These are phyloP conservation scores for Bryconaethiops microstoma DNA, from an alignment of 2,797 vertebrate species.

Conservation along the genomic window DNA sequence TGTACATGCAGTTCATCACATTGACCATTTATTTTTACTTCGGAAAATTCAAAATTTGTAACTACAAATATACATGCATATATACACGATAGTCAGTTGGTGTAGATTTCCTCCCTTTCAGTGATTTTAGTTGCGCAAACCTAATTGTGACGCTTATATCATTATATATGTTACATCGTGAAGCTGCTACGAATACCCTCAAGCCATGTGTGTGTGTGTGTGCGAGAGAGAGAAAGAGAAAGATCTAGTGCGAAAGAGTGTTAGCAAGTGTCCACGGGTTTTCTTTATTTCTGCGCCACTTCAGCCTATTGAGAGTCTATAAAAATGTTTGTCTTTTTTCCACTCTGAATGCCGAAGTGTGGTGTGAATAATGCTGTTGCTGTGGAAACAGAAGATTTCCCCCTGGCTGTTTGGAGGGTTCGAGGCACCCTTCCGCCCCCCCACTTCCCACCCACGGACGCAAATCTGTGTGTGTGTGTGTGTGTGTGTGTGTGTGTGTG, in stretches of 20 bases:
- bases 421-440: constrained; percentile 54
- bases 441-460: constrained; percentile 57
- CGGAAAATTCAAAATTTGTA: no score
- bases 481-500: constrained; percentile 42
- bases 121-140: no score
- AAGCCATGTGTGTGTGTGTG: neutral
- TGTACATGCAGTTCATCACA: no score
- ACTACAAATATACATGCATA: no score
- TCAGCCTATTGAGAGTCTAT: constrained; percentile 51
- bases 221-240: neutral
- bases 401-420: constrained; percentile 58
- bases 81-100: no score
- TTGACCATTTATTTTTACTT: no score
- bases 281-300: constrained; percentile 36
- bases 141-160: no score
- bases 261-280: constrained; percentile 35
- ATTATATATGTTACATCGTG: no score
- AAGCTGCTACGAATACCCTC: no score
- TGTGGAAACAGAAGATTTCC: constrained; percentile 65
- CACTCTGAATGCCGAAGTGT: constrained; percentile 52
- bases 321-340: constrained; percentile 52
- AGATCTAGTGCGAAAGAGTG: neutral
- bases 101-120: no score
- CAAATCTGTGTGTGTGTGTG: constrained; percentile 44
- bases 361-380: constrained; percentile 62